Conservation (phyloP, 2,113 vertebrate species). For the Ceyx margarethae region DNA sequence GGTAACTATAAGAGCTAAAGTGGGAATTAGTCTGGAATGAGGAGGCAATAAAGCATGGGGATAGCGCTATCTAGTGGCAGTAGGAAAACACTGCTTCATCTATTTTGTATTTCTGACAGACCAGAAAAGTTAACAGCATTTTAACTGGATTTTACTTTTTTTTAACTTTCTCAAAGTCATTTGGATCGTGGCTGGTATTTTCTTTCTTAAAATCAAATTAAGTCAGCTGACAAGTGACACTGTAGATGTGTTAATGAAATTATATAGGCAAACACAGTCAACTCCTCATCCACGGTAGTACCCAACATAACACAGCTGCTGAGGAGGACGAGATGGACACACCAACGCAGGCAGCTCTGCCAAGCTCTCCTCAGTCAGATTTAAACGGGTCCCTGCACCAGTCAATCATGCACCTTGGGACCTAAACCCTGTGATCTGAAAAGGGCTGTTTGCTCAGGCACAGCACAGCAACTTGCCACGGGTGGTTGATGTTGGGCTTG, state of each 20-base stretch:
- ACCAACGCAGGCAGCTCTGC: rapidly evolving
- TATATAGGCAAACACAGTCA: neutral
- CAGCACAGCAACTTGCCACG: neutral
- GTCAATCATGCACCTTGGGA: neutral
- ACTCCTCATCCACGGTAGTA: neutral
- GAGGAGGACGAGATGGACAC: neutral
- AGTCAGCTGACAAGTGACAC: neutral
- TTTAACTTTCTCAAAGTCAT: neutral
- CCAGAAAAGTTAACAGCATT: neutral
- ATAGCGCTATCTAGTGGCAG: constrained; percentile 54
- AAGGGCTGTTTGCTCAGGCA: neutral
- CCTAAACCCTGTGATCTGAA: neutral
- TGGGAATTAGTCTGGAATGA: neutral
- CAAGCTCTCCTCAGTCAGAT: neutral
- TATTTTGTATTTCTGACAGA: neutral
- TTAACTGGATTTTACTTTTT: neutral
- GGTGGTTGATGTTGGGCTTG: neutral
- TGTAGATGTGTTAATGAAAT: neutral
- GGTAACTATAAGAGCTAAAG: constrained; percentile 5
- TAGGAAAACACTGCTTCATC: neutral
- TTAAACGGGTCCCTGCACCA: neutral
- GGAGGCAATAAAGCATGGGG: constrained; percentile 4
- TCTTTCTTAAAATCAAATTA: neutral
- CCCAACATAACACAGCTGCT: neutral
- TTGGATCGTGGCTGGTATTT: neutral